These are phyloP conservation scores for Tiphia femorata DNA, from an alignment of 2,888 invertebrate species.

Conservation along the genomic window DNA sequence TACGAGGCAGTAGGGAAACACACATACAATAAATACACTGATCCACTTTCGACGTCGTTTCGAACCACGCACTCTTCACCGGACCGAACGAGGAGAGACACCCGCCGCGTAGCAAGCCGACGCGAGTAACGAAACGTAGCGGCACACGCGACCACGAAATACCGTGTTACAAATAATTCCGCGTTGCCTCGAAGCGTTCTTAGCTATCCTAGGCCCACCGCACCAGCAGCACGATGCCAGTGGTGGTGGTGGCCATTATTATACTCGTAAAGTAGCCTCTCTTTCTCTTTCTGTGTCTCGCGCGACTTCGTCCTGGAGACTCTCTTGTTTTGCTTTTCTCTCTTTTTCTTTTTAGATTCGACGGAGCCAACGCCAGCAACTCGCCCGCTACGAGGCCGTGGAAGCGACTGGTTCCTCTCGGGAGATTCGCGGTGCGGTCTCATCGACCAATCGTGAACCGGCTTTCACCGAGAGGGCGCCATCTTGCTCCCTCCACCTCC, in stretches of 20 bases:
- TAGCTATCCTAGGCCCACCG: conserved; percentile 34
- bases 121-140: background rate
- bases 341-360: conserved; percentile 11
- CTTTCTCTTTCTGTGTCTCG: background rate
- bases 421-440: conserved; percentile 52
- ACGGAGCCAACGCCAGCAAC: conserved; percentile 28
- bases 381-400: conserved; percentile 45
- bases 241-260: conserved; percentile 50
- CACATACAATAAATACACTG: conserved; percentile 49
- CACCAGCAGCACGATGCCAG: no score
- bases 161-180: background rate
- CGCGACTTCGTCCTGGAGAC: no score
- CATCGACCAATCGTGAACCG: conserved; percentile 49
- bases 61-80: conserved; percentile 41
- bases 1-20: conserved; percentile 49
- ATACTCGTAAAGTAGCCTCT: conserved; percentile 21
- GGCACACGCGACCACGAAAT: background rate
- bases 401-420: conserved; percentile 51
- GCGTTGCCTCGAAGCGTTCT: conserved; percentile 8
- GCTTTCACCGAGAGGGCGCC: conserved; percentile 50
- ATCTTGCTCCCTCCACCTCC: no score
- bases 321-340: conserved; percentile 33
- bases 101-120: background rate
- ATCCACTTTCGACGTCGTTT: conserved; percentile 28
- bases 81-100: background rate